phyloP scores from a whole-genome alignment of 2,113 vertebrate genomes.

The Pristiophorus japonicus region DNA sequence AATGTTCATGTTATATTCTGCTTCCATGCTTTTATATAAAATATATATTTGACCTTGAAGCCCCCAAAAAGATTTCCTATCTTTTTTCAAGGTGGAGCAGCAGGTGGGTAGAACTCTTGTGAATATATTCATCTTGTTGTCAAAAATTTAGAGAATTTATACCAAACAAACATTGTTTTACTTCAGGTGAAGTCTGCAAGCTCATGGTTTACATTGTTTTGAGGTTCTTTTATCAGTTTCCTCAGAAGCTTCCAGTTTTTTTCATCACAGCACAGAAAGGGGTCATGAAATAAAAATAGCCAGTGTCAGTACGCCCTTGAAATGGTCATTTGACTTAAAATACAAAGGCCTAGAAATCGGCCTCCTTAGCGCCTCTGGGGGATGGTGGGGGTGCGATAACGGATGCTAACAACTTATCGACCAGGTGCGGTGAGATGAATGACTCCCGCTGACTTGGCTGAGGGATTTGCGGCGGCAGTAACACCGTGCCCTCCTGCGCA shows the following conservation, averaged over 20 bases:
- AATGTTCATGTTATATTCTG: background rate
- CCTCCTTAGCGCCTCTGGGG: too few species aligned
- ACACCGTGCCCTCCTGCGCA: too few species aligned
- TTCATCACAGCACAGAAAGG: too few species aligned
- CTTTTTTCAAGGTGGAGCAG: background rate
- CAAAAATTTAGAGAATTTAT: background rate
- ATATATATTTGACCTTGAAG: background rate
- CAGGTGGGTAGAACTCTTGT: background rate
- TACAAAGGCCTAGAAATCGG: too few species aligned
- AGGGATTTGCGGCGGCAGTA: too few species aligned
- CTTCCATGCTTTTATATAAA: background rate
- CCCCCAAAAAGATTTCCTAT: background rate
- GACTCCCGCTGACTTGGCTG: too few species aligned
- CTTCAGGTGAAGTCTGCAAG: background rate
- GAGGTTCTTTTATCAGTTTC: too few species aligned
- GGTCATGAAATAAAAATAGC: too few species aligned
- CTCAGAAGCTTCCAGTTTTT: too few species aligned
- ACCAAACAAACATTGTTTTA: background rate
- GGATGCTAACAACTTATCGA: too few species aligned
- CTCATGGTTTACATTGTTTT: background rate
- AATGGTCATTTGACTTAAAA: background rate
- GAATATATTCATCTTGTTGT: background rate
- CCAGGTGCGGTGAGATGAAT: too few species aligned
- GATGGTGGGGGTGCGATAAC: too few species aligned
- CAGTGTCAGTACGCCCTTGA: background rate